Percentiles rank a stretch among this genome's conserved stretches.
Evolutionary conservation across 2,797 vertebrate species (phyloP).

Genomic region (Sebastes reedi): DNA sequence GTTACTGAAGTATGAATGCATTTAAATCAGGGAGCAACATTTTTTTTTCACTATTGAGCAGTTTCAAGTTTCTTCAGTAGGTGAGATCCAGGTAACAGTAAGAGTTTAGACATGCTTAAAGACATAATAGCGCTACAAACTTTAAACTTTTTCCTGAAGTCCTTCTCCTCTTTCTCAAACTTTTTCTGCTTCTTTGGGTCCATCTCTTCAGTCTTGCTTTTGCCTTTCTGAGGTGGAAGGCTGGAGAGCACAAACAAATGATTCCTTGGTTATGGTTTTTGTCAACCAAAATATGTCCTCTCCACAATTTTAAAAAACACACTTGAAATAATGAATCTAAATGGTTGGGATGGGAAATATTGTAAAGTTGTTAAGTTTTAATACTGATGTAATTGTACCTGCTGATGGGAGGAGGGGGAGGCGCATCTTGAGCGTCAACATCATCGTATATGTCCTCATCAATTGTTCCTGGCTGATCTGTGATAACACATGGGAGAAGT

Average conservation of each 20-base stretch:
- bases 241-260: constrained; percentile 43
- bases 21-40: not conserved
- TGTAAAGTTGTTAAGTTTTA: not conserved
- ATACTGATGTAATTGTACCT: constrained; percentile 44
- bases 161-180: constrained; percentile 92
- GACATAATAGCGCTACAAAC: constrained; percentile 69
- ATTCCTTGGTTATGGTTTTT: not conserved
- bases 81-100: not conserved
- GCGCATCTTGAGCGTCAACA: constrained; percentile 62
- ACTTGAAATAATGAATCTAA: not conserved
- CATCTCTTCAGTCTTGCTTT: constrained; percentile 74
- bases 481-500: not conserved
- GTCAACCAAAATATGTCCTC: not conserved
- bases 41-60: not conserved
- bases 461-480: constrained; percentile 33
- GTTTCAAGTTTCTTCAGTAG: not conserved
- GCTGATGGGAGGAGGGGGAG: constrained; percentile 56
- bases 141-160: constrained; percentile 95
- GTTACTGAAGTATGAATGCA: not conserved
- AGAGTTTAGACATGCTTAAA: not conserved
- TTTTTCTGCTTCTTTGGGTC: constrained; percentile 88
- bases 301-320: not conserved
- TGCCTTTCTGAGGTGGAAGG: constrained; percentile 58
- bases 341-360: not conserved
- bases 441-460: constrained; percentile 78